Evolutionary conservation across 2,113 vertebrate species (phyloP), one percentile per base, ranked within the genome.

Genomic region (Falcunculus frontatus): DNA sequence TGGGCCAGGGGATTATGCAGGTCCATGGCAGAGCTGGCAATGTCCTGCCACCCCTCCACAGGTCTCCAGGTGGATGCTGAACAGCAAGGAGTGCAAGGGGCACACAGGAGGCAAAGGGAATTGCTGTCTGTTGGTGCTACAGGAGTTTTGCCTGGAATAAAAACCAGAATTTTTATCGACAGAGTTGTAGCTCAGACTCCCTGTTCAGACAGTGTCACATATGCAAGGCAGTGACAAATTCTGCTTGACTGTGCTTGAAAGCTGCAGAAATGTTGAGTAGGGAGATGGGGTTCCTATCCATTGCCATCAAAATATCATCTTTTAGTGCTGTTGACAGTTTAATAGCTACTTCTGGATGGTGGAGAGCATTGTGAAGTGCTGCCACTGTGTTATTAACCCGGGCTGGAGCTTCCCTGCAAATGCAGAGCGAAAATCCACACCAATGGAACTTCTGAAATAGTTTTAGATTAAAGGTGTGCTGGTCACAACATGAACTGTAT

Each of bases 271-370:
- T 4, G 56, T 93, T 88, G 90, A 93, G 87, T 70, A 95, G 79
- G 79, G 91, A 93, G 90, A 95, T 86, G 90, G 85, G 88, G 87
- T 83, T 96, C 90, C 95, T 96, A 93, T 94, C 95, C 85, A 75
- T 93, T 84, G 93, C 93, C 87, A 86, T 96, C 92, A 88, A 86
- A 94, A 97, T 39, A 88, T 95, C 95, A 96, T 96, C 95, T 92
- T 75, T 93, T 93, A 93, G 85, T 49, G 72, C 85, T 93, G 95
- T 52, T 96, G 95, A 96, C 95, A 94, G 87, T 94, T 96, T 96
- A 97, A 97, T 95, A 96, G 92, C 93, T 94, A 81, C 93, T 96
- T 88, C 93, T 89, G 92, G 72, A 44, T 9, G 4, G 47, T 52
- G 79, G 75, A 96, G 78, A 90, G 79, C 83, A 37, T 52, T 84